phyloP scores from a whole-genome alignment of 2,797 vertebrate species.

The Chromobotia macracanthus region DNA sequence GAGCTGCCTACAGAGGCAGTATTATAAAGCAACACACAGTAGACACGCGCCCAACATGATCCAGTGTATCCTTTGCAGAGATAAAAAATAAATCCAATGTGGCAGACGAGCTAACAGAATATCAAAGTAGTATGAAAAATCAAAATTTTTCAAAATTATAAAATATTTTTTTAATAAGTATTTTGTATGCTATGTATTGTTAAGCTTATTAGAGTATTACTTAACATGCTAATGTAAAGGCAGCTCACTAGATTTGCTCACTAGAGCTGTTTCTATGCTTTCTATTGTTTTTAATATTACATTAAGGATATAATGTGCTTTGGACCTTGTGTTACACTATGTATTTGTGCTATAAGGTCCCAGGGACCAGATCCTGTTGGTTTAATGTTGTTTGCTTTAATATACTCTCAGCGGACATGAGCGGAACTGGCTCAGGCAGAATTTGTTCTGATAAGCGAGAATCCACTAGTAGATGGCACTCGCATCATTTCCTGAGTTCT shows the following conservation, averaged over 20 bases:
- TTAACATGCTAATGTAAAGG: no score
- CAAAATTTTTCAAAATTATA: no score
- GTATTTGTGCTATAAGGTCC: slow-evolving; percentile 17
- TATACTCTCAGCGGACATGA: slow-evolving; percentile 36
- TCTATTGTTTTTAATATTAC: slow-evolving; percentile 1
- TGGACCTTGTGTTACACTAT: slow-evolving; percentile 12
- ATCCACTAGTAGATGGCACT: slow-evolving; percentile 42
- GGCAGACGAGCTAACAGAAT: no score
- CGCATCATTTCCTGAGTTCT: slow-evolving; percentile 45
- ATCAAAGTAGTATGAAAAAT: no score
- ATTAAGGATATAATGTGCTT: background rate
- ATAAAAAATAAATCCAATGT: no score
- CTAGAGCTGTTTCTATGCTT: background rate
- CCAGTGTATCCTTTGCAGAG: background rate
- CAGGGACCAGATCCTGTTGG: slow-evolving; percentile 21
- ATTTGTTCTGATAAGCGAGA: slow-evolving; percentile 42
- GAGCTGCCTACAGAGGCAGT: background rate
- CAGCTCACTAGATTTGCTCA: background rate
- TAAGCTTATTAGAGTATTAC: no score
- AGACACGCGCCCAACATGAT: background rate
- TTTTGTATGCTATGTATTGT: no score
- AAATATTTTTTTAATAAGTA: no score
- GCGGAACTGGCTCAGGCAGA: slow-evolving; percentile 38
- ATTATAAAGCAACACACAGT: no score
- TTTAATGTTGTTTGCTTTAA: slow-evolving; percentile 47